These are phyloP conservation scores for Lophotis ruficrista DNA, from an alignment of 2,113 vertebrate species.

Conservation along the genomic window DNA sequence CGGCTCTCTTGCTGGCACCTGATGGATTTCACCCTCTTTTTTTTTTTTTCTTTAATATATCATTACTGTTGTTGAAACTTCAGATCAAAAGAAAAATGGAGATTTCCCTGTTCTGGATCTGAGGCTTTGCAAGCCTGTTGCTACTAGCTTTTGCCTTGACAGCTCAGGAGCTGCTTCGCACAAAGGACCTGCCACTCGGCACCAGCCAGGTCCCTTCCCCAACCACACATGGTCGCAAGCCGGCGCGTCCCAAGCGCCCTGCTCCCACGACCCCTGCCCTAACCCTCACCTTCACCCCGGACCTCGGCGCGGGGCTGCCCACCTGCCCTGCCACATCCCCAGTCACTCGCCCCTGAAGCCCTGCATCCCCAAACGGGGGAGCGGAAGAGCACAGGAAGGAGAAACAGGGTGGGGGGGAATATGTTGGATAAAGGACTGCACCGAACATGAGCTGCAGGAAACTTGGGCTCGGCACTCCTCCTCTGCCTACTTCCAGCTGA, in stretches of 20 bases:
- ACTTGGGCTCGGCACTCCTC: constrained; percentile 5
- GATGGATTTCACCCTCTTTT: constrained; percentile 26
- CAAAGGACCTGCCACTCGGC: not conserved
- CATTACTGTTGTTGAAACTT: constrained; percentile 28
- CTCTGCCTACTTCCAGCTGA: constrained; percentile 65
- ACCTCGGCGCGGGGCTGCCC: not conserved
- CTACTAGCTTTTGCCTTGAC: constrained; percentile 54
- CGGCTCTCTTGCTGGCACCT: constrained; percentile 43
- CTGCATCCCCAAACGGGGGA: fast-evolving
- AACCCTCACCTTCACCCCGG: not conserved
- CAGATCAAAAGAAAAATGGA: constrained; percentile 59
- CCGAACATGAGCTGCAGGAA: not conserved
- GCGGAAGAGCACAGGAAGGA: fast-evolving
- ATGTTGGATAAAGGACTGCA: not conserved
- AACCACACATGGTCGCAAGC: not conserved
- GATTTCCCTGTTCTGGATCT: constrained; percentile 44
- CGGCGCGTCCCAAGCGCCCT: not conserved
- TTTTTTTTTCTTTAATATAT: not conserved
- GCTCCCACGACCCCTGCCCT: constrained; percentile 32
- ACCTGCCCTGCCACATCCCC: not conserved
- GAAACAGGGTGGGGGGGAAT: not conserved
- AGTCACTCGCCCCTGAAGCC: not conserved
- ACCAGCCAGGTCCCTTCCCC: not conserved
- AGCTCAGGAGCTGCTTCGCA: not conserved
- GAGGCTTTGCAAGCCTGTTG: constrained; percentile 49